Conservation (phyloP, 2,113 vertebrate genomes). For the Phalacrocorax carbo region DNA sequence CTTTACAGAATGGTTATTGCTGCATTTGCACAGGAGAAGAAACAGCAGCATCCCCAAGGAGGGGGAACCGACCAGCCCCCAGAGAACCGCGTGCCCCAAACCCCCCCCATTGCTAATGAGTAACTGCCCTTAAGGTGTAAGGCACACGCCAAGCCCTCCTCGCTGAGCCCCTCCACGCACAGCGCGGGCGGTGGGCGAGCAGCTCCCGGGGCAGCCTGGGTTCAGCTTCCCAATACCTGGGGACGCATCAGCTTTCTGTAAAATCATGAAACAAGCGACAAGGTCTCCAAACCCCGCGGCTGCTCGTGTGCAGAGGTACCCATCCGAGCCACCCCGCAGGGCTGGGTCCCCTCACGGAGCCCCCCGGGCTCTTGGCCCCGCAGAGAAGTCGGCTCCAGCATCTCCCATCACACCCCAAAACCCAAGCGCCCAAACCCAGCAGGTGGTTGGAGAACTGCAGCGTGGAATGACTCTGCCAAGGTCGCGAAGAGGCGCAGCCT, state of each 20-base stretch:
- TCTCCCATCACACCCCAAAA: neutral
- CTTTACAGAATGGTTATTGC: fast-evolving
- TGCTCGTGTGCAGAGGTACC: fast-evolving
- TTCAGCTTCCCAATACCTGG: neutral
- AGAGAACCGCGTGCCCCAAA: fast-evolving
- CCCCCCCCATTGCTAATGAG: neutral
- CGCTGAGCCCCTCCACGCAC: neutral
- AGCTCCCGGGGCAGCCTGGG: neutral
- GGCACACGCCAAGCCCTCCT: fast-evolving
- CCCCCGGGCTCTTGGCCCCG: fast-evolving
- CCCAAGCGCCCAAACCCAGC: neutral
- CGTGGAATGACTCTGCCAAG: neutral
- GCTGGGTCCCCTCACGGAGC: neutral
- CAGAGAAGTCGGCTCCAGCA: neutral
- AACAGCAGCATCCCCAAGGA: neutral
- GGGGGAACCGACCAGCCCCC: neutral
- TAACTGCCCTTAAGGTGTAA: no score
- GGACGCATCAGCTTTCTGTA: neutral
- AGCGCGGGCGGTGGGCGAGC: fast-evolving
- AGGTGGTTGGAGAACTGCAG: neutral
- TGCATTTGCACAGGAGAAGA: neutral
- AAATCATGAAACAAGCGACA: fast-evolving
- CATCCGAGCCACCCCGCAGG: fast-evolving
- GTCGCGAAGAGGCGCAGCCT: neutral
- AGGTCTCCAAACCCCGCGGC: fast-evolving